Conservation (phyloP, 2,888 invertebrate genomes). For the Unio pictorum region DNA sequence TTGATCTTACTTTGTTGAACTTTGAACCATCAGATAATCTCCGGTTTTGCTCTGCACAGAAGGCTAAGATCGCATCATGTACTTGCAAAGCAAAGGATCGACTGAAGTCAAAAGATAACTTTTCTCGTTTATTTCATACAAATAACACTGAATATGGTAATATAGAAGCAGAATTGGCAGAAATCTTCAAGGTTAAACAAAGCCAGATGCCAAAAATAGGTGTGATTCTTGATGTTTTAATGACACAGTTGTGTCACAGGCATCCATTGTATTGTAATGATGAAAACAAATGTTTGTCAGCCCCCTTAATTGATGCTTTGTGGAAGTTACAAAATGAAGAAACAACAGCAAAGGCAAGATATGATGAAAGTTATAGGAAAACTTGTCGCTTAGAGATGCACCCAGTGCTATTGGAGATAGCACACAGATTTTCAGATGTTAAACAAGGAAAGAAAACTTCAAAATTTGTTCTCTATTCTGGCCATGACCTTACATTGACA, state of each 20-base stretch:
- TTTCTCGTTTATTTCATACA: slow-evolving; percentile 63
- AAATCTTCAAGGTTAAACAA: slow-evolving; percentile 75
- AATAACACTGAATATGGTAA: slow-evolving; percentile 75
- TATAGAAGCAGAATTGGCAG: slow-evolving; percentile 82
- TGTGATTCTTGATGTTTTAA: slow-evolving; percentile 83
- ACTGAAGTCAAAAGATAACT: slow-evolving; percentile 76
- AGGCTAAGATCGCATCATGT: neutral
- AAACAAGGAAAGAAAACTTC: slow-evolving; percentile 13
- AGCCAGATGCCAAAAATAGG: slow-evolving; percentile 77
- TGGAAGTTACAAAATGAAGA: slow-evolving; percentile 48
- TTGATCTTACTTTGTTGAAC: slow-evolving; percentile 78
- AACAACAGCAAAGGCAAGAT: slow-evolving; percentile 5
- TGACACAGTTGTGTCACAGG: slow-evolving; percentile 90
- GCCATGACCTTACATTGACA: slow-evolving; percentile 92
- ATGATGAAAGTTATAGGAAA: slow-evolving; percentile 66
- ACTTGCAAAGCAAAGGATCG: neutral
- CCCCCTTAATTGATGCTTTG: slow-evolving; percentile 37
- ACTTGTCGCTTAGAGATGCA: slow-evolving; percentile 84
- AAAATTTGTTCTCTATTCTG: slow-evolving; percentile 85
- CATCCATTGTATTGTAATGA: slow-evolving; percentile 83
- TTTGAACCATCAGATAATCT: slow-evolving; percentile 70
- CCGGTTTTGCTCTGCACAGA: slow-evolving; percentile 68
- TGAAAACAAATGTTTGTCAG: slow-evolving; percentile 57
- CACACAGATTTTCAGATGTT: slow-evolving; percentile 62
- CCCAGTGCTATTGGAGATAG: slow-evolving; percentile 86